These are phyloP conservation scores for Nibea albiflora DNA, from an alignment of 2,113 vertebrate genomes.

Conservation along the genomic window DNA sequence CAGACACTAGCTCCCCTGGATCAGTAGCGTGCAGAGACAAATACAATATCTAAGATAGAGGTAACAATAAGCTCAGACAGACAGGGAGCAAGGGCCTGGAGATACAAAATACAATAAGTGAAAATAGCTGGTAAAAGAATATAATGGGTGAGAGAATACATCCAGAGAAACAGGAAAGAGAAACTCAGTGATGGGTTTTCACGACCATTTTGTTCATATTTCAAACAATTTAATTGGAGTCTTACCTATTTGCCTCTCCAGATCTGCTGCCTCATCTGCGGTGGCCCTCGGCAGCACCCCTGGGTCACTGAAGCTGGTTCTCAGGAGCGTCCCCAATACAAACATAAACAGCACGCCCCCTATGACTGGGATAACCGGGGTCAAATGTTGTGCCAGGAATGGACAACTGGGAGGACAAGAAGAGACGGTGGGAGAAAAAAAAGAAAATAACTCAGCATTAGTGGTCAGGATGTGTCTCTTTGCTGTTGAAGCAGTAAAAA, in stretches of 20 bases:
- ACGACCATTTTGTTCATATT: background rate
- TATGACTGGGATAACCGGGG: conserved; percentile 92
- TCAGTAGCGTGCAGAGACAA: conserved; percentile 2
- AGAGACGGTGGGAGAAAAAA: conserved; percentile 46
- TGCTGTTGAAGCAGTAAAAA: background rate
- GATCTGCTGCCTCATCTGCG: conserved; percentile 93
- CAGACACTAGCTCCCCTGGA: background rate
- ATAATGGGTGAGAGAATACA: background rate
- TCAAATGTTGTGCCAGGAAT: conserved; percentile 89
- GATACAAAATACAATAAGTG: background rate
- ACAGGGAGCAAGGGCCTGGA: background rate
- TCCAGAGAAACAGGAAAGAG: background rate
- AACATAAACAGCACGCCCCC: conserved; percentile 94
- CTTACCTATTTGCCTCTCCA: conserved; percentile 98
- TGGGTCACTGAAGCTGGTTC: conserved; percentile 97
- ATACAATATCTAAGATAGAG: background rate
- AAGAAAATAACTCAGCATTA: background rate
- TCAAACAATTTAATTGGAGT: background rate
- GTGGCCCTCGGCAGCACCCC: conserved; percentile 94
- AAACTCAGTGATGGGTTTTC: conserved; percentile 30
- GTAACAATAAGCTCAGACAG: background rate
- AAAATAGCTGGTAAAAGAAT: background rate
- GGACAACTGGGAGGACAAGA: conserved; percentile 86
- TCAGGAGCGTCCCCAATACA: conserved; percentile 93
- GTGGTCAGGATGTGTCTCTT: too few relatives aligned